These are phyloP conservation scores for Clistopyga incitator DNA, from an alignment of 2,888 invertebrate species.

Conservation along the genomic window DNA sequence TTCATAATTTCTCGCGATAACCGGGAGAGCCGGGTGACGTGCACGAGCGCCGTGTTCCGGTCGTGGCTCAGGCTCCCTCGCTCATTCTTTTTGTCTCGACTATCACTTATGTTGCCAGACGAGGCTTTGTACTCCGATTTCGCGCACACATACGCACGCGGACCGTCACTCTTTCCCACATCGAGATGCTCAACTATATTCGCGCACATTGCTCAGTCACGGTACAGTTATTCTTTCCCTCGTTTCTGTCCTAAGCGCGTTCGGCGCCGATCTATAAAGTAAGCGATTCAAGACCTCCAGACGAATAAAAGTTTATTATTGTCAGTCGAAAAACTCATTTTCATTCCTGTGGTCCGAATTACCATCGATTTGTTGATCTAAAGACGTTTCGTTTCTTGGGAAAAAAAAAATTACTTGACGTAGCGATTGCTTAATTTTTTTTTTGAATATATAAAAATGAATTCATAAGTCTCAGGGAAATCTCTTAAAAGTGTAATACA, in stretches of 20 bases:
- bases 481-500: no score
- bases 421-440: no score
- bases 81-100: background rate
- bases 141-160: background rate
- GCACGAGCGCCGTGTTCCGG: constrained; percentile 45
- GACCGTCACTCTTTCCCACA: background rate
- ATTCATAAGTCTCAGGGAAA: no score
- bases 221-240: background rate
- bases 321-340: background rate
- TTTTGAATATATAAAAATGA: no score
- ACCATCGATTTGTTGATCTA: background rate
- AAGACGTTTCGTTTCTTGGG: background rate
- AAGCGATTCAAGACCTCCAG: background rate
- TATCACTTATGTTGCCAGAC: constrained; percentile 6
- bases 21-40: constrained; percentile 69
- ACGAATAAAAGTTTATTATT: background rate
- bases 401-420: background rate
- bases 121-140: constrained; percentile 6
- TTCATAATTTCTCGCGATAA: constrained; percentile 75
- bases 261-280: background rate
- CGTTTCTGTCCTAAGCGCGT: background rate
- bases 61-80: constrained; percentile 4
- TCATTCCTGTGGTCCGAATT: background rate
- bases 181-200: background rate
- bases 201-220: background rate